Percentiles rank a stretch among this genome's conserved stretches.
Evolutionary conservation across 2,113 vertebrate species (phyloP).

Genomic region (Kryptolebias marmoratus): DNA sequence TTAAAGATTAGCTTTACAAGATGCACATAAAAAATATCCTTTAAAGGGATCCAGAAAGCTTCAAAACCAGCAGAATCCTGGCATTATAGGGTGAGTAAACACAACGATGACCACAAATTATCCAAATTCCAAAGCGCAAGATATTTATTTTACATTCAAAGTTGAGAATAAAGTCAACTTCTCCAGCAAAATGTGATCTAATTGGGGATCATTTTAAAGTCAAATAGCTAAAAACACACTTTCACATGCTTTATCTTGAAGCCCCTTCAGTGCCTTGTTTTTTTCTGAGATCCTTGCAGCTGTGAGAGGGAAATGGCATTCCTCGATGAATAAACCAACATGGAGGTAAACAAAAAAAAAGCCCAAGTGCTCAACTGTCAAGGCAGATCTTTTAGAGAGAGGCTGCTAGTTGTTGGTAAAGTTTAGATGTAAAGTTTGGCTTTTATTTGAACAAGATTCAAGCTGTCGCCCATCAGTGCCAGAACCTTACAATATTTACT

Average conservation of each 20-base stretch:
- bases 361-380: constrained; percentile 2
- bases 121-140: neutral
- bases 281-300: neutral
- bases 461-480: constrained; percentile 7
- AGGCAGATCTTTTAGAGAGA: neutral
- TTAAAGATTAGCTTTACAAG: too few relatives aligned
- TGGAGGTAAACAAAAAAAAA: neutral
- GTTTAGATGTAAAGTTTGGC: neutral
- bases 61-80: too few relatives aligned
- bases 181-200: neutral
- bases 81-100: too few relatives aligned
- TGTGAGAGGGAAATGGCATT: neutral
- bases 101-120: too few relatives aligned
- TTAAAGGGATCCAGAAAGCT: too few relatives aligned
- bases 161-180: neutral
- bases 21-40: too few relatives aligned
- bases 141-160: neutral
- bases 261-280: neutral
- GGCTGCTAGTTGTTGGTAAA: constrained; percentile 9
- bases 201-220: neutral
- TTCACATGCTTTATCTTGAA: neutral
- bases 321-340: constrained; percentile 6
- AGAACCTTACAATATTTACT: constrained; percentile 40
- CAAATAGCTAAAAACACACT: neutral
- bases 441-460: constrained; percentile 14